Percentiles rank a stretch among this genome's conserved stretches.
Evolutionary conservation across 2,797 vertebrate species (phyloP).

Genomic region (Triplophysa yarkandensis): DNA sequence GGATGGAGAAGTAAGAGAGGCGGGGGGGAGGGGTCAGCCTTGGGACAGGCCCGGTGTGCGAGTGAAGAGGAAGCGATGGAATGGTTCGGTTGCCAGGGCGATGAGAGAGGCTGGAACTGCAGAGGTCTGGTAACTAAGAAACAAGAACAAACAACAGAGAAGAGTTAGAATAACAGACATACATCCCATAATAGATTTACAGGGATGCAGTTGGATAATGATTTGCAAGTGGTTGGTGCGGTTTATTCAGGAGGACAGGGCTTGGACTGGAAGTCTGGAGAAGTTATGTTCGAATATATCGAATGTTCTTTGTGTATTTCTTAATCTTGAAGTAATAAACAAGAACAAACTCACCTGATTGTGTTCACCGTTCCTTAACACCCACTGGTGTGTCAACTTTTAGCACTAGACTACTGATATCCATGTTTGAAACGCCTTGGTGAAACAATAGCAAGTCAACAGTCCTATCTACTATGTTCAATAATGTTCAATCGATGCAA

Average conservation of each 20-base stretch:
- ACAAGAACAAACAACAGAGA: conserved; percentile 65
- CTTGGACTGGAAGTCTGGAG: not conserved
- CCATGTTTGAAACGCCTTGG: too few species aligned
- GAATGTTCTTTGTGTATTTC: too few species aligned
- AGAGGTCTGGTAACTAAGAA: conserved; percentile 71
- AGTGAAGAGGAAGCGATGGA: conserved; percentile 62
- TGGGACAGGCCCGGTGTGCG: conserved; percentile 59
- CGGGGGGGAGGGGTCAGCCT: conserved; percentile 51
- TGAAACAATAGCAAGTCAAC: too few species aligned
- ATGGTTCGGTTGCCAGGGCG: conserved; percentile 69
- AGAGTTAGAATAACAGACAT: conserved; percentile 54
- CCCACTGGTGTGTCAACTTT: too few species aligned
- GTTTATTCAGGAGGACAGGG: not conserved
- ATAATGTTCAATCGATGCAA: too few species aligned
- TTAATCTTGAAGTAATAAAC: too few species aligned
- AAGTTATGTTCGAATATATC: too few species aligned
- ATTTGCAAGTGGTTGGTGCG: not conserved
- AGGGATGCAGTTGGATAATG: not conserved
- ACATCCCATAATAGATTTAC: not conserved
- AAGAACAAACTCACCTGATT: too few species aligned
- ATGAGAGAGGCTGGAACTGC: conserved; percentile 65
- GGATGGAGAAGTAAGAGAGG: not conserved
- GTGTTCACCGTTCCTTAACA: too few species aligned
- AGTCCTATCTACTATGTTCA: too few species aligned
- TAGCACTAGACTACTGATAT: too few species aligned